Evolutionary conservation across 1,140 invertebrate genomes (phyloP).

Genomic region (Drosophila neocordata): DNA sequence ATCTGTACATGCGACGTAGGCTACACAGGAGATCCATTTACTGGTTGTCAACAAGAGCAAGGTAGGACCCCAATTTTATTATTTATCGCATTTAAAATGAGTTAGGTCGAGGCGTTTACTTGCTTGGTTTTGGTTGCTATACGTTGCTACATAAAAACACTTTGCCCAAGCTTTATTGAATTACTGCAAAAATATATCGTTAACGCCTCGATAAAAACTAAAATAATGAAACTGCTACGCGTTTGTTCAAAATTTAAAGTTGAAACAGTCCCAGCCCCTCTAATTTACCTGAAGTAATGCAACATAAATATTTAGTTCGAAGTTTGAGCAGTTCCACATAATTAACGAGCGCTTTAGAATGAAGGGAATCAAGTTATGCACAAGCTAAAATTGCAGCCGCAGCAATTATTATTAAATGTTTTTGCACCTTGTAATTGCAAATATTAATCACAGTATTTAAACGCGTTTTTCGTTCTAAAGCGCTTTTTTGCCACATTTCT

Average conservation of each 20-base stretch:
- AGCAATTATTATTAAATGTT: constrained; percentile 21
- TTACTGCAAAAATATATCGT: constrained; percentile 31
- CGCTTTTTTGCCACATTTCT: constrained; percentile 43
- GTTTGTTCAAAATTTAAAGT: not conserved
- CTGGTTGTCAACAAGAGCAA: constrained; percentile 86
- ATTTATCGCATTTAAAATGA: constrained; percentile 16
- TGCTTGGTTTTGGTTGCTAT: constrained; percentile 64
- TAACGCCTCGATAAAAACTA: constrained; percentile 54
- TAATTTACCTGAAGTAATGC: constrained; percentile 15
- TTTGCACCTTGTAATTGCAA: not conserved
- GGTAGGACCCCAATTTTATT: constrained; percentile 83
- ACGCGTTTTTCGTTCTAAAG: constrained; percentile 54
- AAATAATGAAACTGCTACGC: constrained; percentile 58
- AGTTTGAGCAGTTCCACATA: constrained; percentile 53
- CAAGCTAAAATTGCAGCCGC: constrained; percentile 27
- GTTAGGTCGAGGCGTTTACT: constrained; percentile 67
- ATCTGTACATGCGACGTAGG: constrained; percentile 88
- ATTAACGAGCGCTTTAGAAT: constrained; percentile 47
- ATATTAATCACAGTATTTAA: constrained; percentile 4
- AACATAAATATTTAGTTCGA: not conserved
- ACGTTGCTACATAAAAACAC: constrained; percentile 30
- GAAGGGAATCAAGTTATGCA: not conserved
- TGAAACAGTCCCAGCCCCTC: constrained; percentile 5
- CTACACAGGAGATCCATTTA: constrained; percentile 91
- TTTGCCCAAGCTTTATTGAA: constrained; percentile 21